phyloP scores from a whole-genome alignment of 2,888 invertebrate species.

The Cheilosia vernalis region DNA sequence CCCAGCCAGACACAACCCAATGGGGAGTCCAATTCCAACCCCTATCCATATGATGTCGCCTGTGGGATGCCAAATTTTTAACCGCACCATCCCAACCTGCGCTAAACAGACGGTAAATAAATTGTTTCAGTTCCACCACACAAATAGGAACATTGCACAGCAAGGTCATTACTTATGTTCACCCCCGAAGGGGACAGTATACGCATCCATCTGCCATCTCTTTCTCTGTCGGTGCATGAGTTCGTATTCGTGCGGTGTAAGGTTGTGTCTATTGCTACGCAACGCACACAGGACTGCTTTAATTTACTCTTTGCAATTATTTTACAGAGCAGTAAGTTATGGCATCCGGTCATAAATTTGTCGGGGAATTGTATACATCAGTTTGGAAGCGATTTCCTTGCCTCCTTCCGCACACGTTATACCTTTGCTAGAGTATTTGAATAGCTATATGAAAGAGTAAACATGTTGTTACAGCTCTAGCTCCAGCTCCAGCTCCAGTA shows the following conservation, averaged over 20 bases:
- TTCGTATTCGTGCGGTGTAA: not conserved
- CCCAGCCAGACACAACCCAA: not conserved
- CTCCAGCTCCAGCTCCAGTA: conserved; percentile 8
- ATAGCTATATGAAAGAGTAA: conserved; percentile 42
- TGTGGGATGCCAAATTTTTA: conserved; percentile 46
- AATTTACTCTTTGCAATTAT: conserved; percentile 73
- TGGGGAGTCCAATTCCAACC: not conserved
- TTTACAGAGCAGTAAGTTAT: conserved; percentile 71
- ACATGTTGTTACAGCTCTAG: conserved; percentile 25
- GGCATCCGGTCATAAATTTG: conserved; percentile 75
- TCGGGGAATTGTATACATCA: conserved; percentile 69
- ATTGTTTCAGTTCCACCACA: conserved; percentile 54
- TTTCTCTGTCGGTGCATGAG: conserved; percentile 11
- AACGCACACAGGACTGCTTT: conserved; percentile 34
- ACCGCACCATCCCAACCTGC: not conserved
- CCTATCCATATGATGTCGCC: conserved; percentile 1
- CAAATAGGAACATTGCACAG: conserved; percentile 37
- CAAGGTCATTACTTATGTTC: conserved; percentile 73
- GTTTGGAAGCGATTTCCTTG: conserved; percentile 59
- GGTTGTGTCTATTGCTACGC: not conserved
- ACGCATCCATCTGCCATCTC: conserved; percentile 39
- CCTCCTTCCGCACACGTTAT: conserved; percentile 34
- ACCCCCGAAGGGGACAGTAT: conserved; percentile 60
- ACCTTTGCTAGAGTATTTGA: conserved; percentile 24
- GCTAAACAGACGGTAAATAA: conserved; percentile 53